phyloP scores from a whole-genome alignment of 2,113 vertebrate genomes.

The Telmatochromis sp. region DNA sequence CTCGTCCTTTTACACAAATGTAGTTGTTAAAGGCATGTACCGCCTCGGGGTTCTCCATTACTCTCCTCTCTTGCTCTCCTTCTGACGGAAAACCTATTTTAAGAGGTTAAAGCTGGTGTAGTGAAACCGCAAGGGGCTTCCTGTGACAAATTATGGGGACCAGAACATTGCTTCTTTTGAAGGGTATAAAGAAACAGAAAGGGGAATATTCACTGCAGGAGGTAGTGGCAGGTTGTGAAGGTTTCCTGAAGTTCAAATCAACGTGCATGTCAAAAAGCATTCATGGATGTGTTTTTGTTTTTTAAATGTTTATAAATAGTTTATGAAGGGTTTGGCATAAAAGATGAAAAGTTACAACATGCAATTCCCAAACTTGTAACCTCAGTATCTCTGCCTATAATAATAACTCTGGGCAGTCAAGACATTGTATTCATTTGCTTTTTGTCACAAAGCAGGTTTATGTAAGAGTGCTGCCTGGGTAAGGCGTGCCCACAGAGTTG shows the following conservation, averaged over 20 bases:
- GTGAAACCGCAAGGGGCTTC: constrained; percentile 13
- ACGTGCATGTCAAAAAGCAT: not conserved
- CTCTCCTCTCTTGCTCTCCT: constrained; percentile 5
- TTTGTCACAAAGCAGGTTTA: not conserved
- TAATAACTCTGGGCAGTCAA: not conserved
- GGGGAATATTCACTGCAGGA: not conserved
- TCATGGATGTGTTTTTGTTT: not conserved
- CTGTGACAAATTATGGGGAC: constrained; percentile 24
- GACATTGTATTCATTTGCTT: not conserved
- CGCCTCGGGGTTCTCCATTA: constrained; percentile 1
- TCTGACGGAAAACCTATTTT: constrained; percentile 38
- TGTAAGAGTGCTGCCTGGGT: not conserved
- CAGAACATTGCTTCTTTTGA: constrained; percentile 5
- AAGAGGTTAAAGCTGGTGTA: constrained; percentile 37
- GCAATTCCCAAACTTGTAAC: not conserved
- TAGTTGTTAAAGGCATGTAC: constrained; percentile 5
- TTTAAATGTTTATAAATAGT: not conserved
- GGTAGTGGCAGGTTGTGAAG: not conserved
- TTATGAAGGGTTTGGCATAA: not conserved
- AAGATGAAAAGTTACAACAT: not conserved
- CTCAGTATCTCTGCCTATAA: not conserved
- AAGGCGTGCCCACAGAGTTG: not conserved
- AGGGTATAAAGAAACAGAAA: not conserved
- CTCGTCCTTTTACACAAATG: not conserved
- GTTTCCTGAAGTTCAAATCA: not conserved